These are phyloP conservation scores for Rosalia funebris DNA, from an alignment of 2,888 invertebrate genomes.

Conservation along the genomic window DNA sequence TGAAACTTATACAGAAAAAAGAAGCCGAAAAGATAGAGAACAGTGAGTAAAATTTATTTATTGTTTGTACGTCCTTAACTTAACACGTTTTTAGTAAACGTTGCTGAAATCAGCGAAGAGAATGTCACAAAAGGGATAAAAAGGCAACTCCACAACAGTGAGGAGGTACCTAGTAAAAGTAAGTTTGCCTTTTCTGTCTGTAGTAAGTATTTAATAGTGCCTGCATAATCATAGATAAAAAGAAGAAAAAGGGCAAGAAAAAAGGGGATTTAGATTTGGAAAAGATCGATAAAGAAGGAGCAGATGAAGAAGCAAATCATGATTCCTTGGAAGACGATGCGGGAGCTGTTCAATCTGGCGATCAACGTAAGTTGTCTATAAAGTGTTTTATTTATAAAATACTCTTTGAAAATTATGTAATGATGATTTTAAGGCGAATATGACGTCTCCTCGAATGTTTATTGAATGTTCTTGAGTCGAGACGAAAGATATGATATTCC, in stretches of 20 bases:
- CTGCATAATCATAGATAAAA: neutral
- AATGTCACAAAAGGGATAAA: conserved; percentile 32
- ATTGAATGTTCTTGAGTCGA: conserved; percentile 48
- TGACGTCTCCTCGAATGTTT: conserved; percentile 47
- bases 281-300: neutral
- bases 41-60: conserved; percentile 39
- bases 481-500: conserved; percentile 37
- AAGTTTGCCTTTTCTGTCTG: conserved; percentile 20
- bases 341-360: too few species aligned
- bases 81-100: conserved; percentile 18
- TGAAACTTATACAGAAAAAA: conserved; percentile 70
- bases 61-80: neutral
- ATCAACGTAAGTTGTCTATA: conserved; percentile 28
- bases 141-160: conserved; percentile 48
- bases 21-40: conserved; percentile 60
- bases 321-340: too few species aligned
- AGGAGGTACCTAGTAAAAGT: conserved; percentile 50
- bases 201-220: neutral
- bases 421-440: conserved; percentile 57
- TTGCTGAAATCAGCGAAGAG: conserved; percentile 7
- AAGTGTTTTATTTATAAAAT: neutral
- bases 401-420: conserved; percentile 9
- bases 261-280: conserved; percentile 41
- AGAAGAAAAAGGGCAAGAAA: conserved; percentile 52
- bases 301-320: too few species aligned